A percentile compares a stretch with the other conserved stretches of the same genome.
Conservation (phyloP, 2,888 invertebrate genomes). For the Cheilosia scutellata region DNA sequence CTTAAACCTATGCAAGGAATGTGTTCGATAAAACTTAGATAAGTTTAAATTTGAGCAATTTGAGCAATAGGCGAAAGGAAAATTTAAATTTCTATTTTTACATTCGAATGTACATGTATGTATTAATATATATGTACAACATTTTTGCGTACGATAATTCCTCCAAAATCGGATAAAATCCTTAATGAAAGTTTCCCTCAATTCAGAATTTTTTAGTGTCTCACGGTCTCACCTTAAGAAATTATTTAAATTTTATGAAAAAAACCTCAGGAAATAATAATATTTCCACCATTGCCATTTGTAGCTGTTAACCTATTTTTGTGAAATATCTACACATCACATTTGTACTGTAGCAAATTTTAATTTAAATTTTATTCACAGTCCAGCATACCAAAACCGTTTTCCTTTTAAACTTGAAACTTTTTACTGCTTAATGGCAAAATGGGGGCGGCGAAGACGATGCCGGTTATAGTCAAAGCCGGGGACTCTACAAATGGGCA, state of each 20-base stretch:
- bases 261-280: neutral
- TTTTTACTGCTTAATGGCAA: slow-evolving; percentile 23
- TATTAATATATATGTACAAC: too few species aligned
- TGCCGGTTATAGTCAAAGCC: neutral
- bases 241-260: neutral
- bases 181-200: too few species aligned
- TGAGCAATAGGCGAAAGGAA: too few species aligned
- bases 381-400: slow-evolving; percentile 1
- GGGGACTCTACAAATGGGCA: slow-evolving; percentile 10
- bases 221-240: neutral
- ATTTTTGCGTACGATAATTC: too few species aligned
- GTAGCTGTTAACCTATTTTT: slow-evolving; percentile 35
- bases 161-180: too few species aligned
- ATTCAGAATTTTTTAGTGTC: neutral
- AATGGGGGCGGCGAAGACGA: neutral
- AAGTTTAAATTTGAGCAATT: too few species aligned
- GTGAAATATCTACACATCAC: slow-evolving; percentile 5
- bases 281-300: neutral
- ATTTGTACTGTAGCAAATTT: slow-evolving; percentile 31
- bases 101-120: too few species aligned
- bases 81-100: too few species aligned
- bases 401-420: slow-evolving; percentile 17
- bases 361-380: slow-evolving; percentile 52
- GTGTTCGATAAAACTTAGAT: too few species aligned
- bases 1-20: too few species aligned